These are phyloP conservation scores for Metopolophium dirhodum DNA, from an alignment of 1,140 invertebrate genomes.

Conservation along the genomic window DNA sequence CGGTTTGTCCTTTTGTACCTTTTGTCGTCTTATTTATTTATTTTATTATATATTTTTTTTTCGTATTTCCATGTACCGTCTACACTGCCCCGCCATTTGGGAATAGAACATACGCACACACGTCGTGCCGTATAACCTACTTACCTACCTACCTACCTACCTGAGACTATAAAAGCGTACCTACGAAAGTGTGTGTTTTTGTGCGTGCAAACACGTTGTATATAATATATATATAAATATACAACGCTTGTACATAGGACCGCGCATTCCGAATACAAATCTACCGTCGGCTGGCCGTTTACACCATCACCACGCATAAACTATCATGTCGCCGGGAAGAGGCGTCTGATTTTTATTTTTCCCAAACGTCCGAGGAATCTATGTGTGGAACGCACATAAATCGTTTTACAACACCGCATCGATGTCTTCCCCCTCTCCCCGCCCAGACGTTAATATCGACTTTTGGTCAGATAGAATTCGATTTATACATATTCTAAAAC, in stretches of 20 bases:
- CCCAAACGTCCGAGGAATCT: background rate
- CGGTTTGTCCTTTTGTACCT: slow-evolving; percentile 21
- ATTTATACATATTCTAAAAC: background rate
- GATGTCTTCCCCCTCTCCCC: too few species aligned
- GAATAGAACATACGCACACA: background rate
- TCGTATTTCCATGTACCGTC: background rate
- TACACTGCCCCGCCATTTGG: background rate
- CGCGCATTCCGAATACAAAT: background rate
- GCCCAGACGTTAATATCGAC: background rate
- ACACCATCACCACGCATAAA: background rate
- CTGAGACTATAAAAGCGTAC: background rate
- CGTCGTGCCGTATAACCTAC: background rate
- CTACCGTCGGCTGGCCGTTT: background rate
- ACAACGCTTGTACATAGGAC: background rate
- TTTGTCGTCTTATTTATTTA: background rate
- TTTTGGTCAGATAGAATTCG: background rate
- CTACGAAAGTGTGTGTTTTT: background rate
- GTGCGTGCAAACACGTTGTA: background rate
- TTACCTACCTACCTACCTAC: background rate
- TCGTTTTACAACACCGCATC: background rate
- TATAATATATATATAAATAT: background rate
- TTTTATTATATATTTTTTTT: background rate
- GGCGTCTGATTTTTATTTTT: background rate
- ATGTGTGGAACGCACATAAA: background rate
- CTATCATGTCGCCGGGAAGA: background rate